Base-by-base conservation (phyloP, 2,113 vertebrate species). In the Lutjanus erythropterus region DNA sequence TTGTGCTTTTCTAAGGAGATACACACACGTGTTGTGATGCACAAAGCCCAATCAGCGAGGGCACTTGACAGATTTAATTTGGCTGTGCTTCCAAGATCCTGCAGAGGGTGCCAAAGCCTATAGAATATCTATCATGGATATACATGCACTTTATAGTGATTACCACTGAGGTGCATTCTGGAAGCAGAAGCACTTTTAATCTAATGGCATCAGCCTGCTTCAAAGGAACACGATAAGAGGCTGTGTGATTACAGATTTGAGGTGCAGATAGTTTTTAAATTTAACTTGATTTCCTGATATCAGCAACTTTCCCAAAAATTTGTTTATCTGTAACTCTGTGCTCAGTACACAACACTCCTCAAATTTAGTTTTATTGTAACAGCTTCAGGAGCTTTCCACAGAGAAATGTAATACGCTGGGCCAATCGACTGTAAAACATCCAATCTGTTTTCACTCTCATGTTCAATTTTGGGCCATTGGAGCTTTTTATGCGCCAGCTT, bases 91-190 rank as follows among this genome's bases (percentile, higher is more conserved):
- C 31, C 74, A 11, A 42, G 56, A 55, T 88, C 91, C 92, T 91
- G 92, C 81, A 93, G 92, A 90, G 88, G 92, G 92, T 89, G 92
- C 92, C 90, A 92, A 86, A 91, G 89, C 73, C 85, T 89, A 87
- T 72, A 87, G 55, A 87, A 93, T 91, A 49, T 61, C 41, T 50
- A 23, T 62, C 58, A 55, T 33, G 31, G 16, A 49, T 39, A 23
- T 53, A 70, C 9, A 29, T 12, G 27, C 23, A 9, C 33, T 37
- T 19, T 18, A 3, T 42, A 18, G 5, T 50, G 7, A 74, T 68
- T 23, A 9, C 19, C 37, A 59, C 25, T 23, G 37, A 69, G 29
- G 29, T 55, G 15, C 18, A 29, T 75, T 58, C 12, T 52, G 4
- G 46, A 50, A 75, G 14, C 19, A 35, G 18, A 9, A 9, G 0